Conservation (phyloP, 2,113 vertebrate genomes). For the Tachuris rubrigastra region DNA sequence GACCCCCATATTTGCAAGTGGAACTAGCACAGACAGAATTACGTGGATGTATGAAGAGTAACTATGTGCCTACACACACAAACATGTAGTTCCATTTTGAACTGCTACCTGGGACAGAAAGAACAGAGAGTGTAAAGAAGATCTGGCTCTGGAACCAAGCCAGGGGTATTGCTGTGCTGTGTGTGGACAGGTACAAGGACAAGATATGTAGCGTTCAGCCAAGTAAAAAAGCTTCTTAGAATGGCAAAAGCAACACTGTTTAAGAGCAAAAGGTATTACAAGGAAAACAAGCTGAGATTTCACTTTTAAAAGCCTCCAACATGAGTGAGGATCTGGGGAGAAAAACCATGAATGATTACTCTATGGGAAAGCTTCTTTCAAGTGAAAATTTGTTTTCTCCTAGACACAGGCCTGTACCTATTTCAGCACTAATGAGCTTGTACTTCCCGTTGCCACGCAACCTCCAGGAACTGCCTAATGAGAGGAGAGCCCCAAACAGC, state of each 20-base stretch:
- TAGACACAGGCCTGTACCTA: not conserved
- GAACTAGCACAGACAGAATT: not conserved
- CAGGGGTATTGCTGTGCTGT: not conserved
- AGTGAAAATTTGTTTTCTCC: constrained; percentile 22
- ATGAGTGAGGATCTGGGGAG: not conserved
- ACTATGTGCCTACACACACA: not conserved
- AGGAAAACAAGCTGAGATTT: constrained; percentile 27
- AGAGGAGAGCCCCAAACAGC: not conserved
- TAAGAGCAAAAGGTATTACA: not conserved
- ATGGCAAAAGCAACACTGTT: not conserved
- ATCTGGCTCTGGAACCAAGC: not conserved
- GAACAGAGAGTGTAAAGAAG: not conserved
- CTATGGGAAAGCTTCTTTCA: not conserved
- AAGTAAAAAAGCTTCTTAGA: not conserved
- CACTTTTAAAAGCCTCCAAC: not conserved
- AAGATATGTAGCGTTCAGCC: not conserved
- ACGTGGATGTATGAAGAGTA: accelerated
- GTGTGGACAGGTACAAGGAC: not conserved
- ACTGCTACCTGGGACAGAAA: not conserved
- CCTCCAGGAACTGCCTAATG: not conserved
- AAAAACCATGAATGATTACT: not conserved
- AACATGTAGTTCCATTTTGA: accelerated
- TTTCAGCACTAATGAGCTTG: constrained; percentile 43
- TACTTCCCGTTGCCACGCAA: constrained; percentile 33
- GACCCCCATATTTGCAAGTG: not conserved